Base-by-base conservation (phyloP, 37 sponge, comb jelly and placozoan species). In the Hexactinellida sp. region DNA sequence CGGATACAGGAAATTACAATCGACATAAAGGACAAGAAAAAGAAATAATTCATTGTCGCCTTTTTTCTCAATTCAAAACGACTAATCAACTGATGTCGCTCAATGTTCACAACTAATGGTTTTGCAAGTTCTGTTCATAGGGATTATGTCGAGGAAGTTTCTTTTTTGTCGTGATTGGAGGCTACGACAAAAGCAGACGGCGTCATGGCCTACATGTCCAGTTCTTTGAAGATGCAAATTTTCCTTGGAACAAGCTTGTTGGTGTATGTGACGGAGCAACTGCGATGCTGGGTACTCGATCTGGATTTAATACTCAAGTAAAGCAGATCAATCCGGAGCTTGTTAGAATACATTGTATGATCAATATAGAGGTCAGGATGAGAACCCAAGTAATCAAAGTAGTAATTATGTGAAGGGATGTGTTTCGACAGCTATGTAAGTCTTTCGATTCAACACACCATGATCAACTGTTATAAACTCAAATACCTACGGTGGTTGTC, bases 201-300 rank as follows among this genome's bases (percentile, higher is more conserved):
- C 47, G 47, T 41, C 13, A 41, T 41, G 47, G 5, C 47, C 47
- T 41, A 41, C 13, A 13, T 63, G 34, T 63, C 76, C 76, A 32
- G 34, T 63, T 63, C 76, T 63, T 63, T n/a, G 76, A 63, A 32
- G 76, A 63, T 21, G 34, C 25, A 23, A 63, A 63, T 25, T 28
- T 63, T 63, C 76, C 76, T 63, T 63, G 76, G 76, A 28, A 63
- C 34, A 63, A 63, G 34, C 34, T 63, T 32, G 76, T 63, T 63
- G 76, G 76, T 63, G 34, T 25, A 63, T 63, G 76, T 63, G 13
- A 7, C 5, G 76, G n/a, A n/a, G n/a, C n/a, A n/a, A n/a, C n/a
- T n/a, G n/a, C n/a, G n/a, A n/a, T n/a, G n/a, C n/a, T n/a, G n/a
- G n/a, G n/a, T n/a, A n/a, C n/a, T n/a, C n/a, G n/a, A n/a, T n/a